These are phyloP conservation scores for Erannis defoliaria DNA, from an alignment of 2,888 invertebrate species.

Conservation along the genomic window DNA sequence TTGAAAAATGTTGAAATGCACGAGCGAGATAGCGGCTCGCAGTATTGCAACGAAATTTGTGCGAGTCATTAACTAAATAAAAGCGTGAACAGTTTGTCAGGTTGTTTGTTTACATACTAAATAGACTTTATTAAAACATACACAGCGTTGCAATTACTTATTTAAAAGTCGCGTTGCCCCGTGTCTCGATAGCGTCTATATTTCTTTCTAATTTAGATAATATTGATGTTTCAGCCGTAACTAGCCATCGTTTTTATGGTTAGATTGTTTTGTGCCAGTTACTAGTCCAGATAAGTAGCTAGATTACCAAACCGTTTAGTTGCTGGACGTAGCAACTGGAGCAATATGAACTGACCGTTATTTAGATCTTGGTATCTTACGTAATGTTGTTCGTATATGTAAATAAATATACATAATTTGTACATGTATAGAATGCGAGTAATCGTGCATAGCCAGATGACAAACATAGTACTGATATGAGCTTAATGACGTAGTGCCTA, in stretches of 20 bases:
- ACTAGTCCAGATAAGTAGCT: neutral
- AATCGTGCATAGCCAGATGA: constrained; percentile 79
- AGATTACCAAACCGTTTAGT: neutral
- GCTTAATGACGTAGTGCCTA: constrained; percentile 89
- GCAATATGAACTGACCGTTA: constrained; percentile 48
- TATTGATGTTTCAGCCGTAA: constrained; percentile 38
- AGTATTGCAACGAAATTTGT: neutral
- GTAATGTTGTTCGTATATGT: constrained; percentile 63
- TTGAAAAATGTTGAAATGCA: too few relatives aligned
- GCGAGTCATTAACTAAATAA: constrained; percentile 4
- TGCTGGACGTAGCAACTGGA: constrained; percentile 19
- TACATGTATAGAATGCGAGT: constrained; percentile 79
- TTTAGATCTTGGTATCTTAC: constrained; percentile 53
- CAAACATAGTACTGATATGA: constrained; percentile 88
- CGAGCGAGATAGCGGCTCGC: too few relatives aligned
- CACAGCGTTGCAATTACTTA: constrained; percentile 3
- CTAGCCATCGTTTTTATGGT: constrained; percentile 37
- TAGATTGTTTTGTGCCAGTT: constrained; percentile 32
- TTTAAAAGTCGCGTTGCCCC: constrained; percentile 14
- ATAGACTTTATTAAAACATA: constrained; percentile 21
- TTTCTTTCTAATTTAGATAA: constrained; percentile 38
- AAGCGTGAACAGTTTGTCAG: constrained; percentile 1
- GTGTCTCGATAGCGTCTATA: constrained; percentile 17
- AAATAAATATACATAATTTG: constrained; percentile 75
- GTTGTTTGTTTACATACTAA: constrained; percentile 8